Percentiles rank a stretch among this genome's conserved stretches.
Evolutionary conservation across 2,888 invertebrate species (phyloP).

Genomic region (Tipula unca): DNA sequence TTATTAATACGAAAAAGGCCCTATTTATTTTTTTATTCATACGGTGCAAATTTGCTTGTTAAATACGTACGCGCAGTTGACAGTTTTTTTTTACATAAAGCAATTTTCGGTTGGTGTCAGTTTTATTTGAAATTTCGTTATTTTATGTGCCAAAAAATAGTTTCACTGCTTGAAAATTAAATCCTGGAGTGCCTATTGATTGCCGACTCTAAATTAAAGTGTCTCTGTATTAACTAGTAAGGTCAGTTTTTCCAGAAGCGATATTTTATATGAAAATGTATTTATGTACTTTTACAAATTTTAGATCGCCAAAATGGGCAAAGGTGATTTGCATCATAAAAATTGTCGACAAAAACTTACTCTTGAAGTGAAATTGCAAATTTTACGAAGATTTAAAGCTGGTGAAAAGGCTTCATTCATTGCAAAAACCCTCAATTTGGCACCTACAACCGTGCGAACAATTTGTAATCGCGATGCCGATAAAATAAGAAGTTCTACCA

Average conservation of each 20-base stretch:
- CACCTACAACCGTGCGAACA: background rate
- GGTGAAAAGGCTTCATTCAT: background rate
- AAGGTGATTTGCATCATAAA: background rate
- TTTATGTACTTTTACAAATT: background rate
- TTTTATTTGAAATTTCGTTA: no score
- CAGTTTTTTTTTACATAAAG: no score
- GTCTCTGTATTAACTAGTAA: background rate
- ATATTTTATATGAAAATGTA: background rate
- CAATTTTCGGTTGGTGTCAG: no score
- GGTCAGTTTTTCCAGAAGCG: background rate
- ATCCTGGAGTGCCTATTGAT: background rate
- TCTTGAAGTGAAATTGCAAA: no score
- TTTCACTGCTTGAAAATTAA: no score
- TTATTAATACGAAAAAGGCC: background rate
- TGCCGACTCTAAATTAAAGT: background rate
- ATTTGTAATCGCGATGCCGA: slow-evolving; percentile 23
- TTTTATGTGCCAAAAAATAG: no score
- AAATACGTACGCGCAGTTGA: no score
- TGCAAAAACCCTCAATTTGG: background rate
- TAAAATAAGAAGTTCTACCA: slow-evolving; percentile 21
- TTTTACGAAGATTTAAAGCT: no score
- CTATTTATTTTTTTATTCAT: background rate
- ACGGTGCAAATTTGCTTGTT: no score
- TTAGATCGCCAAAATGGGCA: background rate
- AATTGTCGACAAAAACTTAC: background rate